A percentile compares a stretch with the other conserved stretches of the same genome.
Conservation (phyloP, 2,888 invertebrate genomes). For the Scaptomyza caliginosa region DNA sequence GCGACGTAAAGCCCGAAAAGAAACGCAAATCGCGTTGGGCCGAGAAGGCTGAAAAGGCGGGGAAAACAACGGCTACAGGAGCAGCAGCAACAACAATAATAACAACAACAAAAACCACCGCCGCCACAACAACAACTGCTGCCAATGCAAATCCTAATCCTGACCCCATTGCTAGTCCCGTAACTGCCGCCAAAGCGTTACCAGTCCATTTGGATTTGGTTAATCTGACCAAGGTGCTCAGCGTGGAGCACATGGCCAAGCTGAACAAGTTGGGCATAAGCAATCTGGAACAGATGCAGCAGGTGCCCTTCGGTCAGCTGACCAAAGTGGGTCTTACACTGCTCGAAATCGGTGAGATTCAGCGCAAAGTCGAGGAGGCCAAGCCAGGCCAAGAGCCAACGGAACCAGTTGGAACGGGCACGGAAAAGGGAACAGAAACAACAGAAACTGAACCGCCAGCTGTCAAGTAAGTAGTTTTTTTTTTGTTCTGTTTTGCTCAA, state of each 20-base stretch:
- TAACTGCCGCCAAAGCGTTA: constrained; percentile 34
- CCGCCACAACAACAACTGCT: neutral
- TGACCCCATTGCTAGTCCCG: constrained; percentile 1
- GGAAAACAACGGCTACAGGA: neutral
- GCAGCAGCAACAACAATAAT: neutral
- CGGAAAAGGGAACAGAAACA: no score
- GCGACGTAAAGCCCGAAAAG: constrained; percentile 66
- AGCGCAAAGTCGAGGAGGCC: constrained; percentile 85
- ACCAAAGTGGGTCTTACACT: constrained; percentile 87
- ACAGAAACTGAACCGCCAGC: constrained; percentile 1
- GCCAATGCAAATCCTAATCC: neutral
- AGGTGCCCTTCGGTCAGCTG: constrained; percentile 86
- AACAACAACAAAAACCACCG: no score
- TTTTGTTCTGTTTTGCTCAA: neutral
- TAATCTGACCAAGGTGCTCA: constrained; percentile 86
- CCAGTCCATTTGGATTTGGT: constrained; percentile 85
- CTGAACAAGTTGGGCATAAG: constrained; percentile 86
- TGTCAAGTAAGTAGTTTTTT: constrained; percentile 16
- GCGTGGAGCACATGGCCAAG: constrained; percentile 86
- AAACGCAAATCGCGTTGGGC: constrained; percentile 83
- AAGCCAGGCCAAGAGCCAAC: constrained; percentile 38
- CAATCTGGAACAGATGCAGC: constrained; percentile 87
- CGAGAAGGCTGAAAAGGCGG: constrained; percentile 52
- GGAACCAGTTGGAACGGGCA: constrained; percentile 9
- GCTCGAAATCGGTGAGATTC: constrained; percentile 87